A percentile compares a stretch with the other conserved stretches of the same genome.
phyloP scores from a whole-genome alignment of 2,888 invertebrate genomes.

The Matsumyia berberina region DNA sequence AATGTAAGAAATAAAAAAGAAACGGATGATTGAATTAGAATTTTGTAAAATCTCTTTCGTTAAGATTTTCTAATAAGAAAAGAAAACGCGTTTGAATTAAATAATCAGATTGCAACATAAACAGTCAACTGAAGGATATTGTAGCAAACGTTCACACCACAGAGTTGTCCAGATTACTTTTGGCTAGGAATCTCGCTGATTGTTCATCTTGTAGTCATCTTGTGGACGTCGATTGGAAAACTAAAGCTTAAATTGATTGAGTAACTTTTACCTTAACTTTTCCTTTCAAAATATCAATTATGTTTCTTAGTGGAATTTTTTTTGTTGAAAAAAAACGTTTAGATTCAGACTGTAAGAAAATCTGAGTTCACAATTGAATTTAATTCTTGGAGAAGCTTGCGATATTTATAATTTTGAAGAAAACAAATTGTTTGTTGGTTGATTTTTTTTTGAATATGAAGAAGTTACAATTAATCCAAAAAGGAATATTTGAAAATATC shows the following conservation, averaged over 20 bases:
- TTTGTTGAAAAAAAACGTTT: constrained; percentile 36
- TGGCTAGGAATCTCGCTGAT: constrained; percentile 54
- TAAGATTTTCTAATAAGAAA: constrained; percentile 37
- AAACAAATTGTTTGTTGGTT: neutral
- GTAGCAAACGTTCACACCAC: constrained; percentile 74
- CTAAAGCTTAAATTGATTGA: constrained; percentile 23
- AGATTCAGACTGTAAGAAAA: constrained; percentile 38
- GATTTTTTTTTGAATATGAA: neutral
- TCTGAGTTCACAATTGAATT: constrained; percentile 37
- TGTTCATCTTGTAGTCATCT: constrained; percentile 50
- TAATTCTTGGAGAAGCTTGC: constrained; percentile 53
- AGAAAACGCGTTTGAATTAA: constrained; percentile 44
- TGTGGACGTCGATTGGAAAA: constrained; percentile 23
- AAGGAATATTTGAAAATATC: constrained; percentile 59
- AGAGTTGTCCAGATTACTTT: constrained; percentile 77
- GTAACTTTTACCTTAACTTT: constrained; percentile 20
- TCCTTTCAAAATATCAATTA: constrained; percentile 14
- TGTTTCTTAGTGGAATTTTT: constrained; percentile 37
- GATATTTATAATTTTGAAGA: constrained; percentile 64
- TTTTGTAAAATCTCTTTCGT: constrained; percentile 17
- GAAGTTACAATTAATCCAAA: constrained; percentile 15
- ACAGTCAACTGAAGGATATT: constrained; percentile 59
- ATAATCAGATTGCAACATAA: constrained; percentile 44
- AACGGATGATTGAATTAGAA: constrained; percentile 20
- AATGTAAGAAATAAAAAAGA: constrained; percentile 32